A percentile compares a stretch with the other conserved stretches of the same genome.
Evolutionary conservation across 2,888 invertebrate species (phyloP).

Genomic region (Patella caerulea): DNA sequence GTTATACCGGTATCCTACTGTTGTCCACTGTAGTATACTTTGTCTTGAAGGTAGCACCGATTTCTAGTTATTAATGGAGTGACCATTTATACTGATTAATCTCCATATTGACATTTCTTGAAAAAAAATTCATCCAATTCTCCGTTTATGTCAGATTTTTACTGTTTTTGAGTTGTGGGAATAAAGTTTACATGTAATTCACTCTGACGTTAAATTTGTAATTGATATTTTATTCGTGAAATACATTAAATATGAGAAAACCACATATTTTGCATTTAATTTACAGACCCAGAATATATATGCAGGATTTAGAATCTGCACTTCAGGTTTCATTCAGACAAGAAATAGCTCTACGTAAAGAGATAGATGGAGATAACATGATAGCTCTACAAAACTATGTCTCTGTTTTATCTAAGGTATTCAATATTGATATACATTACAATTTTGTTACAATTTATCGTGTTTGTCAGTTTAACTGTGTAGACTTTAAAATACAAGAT

Average conservation of each 20-base stretch:
- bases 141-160: too few species aligned
- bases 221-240: too few species aligned
- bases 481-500: background rate
- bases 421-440: background rate
- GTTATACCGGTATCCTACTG: too few species aligned
- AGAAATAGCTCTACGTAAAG: conserved; percentile 83
- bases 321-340: conserved; percentile 86
- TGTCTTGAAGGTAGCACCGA: too few species aligned
- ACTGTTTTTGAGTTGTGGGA: too few species aligned
- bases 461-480: background rate
- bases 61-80: too few species aligned
- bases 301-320: conserved; percentile 89
- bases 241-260: background rate
- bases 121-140: too few species aligned
- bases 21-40: too few species aligned
- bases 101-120: too few species aligned
- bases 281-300: conserved; percentile 76
- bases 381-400: conserved; percentile 83
- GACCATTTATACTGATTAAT: too few species aligned
- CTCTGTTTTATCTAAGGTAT: conserved; percentile 77
- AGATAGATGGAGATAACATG: conserved; percentile 81
- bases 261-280: background rate
- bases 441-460: background rate
- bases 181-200: too few species aligned
- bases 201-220: too few species aligned